Evolutionary conservation across 35 echinoderm and acorn worm species (phyloP).

Genomic region (Amphiura filiformis): DNA sequence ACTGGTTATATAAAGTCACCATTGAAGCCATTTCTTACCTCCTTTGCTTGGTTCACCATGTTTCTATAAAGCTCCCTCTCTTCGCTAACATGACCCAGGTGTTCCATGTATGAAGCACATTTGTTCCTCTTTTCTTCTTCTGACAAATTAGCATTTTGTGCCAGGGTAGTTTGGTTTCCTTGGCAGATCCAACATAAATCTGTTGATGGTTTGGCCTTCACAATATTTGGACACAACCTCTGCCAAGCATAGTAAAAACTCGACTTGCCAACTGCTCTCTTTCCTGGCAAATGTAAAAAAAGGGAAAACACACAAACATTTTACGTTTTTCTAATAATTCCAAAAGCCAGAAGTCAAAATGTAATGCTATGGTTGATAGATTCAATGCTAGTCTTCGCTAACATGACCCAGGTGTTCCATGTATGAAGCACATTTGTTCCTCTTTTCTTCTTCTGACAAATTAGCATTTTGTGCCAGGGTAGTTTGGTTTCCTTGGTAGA

Average conservation of each 20-base stretch:
- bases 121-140: not conserved
- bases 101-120: not conserved
- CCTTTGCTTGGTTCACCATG: not conserved
- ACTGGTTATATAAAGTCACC: too few species aligned
- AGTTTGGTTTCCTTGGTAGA: not conserved
- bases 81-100: not conserved
- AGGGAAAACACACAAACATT: too few species aligned
- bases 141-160: not conserved
- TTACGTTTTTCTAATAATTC: too few species aligned
- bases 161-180: not conserved
- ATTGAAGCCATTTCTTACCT: too few species aligned
- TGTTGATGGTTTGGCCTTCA: not conserved
- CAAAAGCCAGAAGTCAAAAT: too few species aligned
- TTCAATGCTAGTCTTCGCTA: too few species aligned
- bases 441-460: not conserved
- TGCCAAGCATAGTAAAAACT: not conserved
- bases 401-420: not conserved
- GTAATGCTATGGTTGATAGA: too few species aligned
- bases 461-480: not conserved
- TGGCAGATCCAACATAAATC: not conserved
- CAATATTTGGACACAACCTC: not conserved
- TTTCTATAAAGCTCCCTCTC: not conserved
- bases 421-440: not conserved
- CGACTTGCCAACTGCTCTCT: not conserved
- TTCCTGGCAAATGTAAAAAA: too few species aligned